Conservation (phyloP, 2,113 vertebrate genomes). For the Grantiella picta region DNA sequence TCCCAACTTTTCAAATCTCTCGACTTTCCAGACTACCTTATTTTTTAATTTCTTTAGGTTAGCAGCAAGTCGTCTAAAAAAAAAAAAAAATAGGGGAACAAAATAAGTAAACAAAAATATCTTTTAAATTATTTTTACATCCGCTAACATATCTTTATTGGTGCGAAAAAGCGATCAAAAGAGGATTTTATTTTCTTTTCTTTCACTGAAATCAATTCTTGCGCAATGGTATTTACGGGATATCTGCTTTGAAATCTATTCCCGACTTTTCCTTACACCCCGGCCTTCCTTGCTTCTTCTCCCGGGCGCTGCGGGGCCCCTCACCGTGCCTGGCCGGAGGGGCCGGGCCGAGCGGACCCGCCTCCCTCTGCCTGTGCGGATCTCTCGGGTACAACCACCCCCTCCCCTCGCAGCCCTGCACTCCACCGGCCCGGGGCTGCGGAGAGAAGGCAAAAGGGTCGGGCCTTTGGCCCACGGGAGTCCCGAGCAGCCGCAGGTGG, state of each 20-base stretch:
- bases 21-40: neutral
- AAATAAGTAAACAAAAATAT: neutral
- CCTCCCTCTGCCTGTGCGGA: neutral
- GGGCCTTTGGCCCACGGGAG: neutral
- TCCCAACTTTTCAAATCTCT: neutral
- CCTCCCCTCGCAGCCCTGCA: neutral
- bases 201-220: neutral
- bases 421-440: neutral
- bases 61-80: neutral
- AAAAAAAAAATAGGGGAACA: accelerated
- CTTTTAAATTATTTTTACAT: neutral
- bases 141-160: neutral
- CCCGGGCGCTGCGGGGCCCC: neutral
- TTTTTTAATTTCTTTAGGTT: neutral
- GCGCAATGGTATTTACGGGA: neutral
- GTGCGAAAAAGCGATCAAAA: neutral
- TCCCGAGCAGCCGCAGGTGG: neutral
- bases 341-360: neutral
- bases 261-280: neutral
- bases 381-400: neutral
- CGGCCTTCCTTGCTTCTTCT: neutral
- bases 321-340: neutral
- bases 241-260: neutral
- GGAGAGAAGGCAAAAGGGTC: neutral
- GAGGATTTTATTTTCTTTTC: neutral